Evolutionary conservation across 2,797 vertebrate species (phyloP), one percentile per base, ranked within the genome.

Genomic region (Sternotherus odoratus): DNA sequence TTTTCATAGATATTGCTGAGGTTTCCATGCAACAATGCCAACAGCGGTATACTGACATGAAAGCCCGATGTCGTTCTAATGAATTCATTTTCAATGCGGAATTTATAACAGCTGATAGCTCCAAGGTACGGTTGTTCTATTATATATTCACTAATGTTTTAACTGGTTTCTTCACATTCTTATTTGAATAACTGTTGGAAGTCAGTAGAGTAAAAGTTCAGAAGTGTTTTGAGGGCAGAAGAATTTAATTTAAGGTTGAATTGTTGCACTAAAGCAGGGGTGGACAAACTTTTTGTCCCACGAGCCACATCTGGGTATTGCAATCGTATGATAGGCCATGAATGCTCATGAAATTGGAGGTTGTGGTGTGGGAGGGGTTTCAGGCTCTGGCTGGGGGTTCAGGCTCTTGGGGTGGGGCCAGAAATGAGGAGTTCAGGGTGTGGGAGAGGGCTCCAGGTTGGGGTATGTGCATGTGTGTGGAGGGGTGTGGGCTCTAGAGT

Each of bases 21-120:
- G 98, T 99, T 94, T 99, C 99, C 3, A 98, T 99, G 94, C 98
- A 99, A 2, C 99, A 99, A 90, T 99, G 99, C 98, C 98, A 98
- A 91, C 98, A 98, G 95, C 98, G 99, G 2, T 99, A 99, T 1
- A 97, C 98, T 28, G 98, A 99, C 86, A 99, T 99, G 99, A 99
- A 96, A 96, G 98, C 91, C 86, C 98, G 98, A 82, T 97, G 98
- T 96, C 98, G 98, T 51, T 91, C 95, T 1, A 98, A 98, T 3
- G 99, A 99, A 24, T 97, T 82, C 81, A 97, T 99, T 93, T 99
- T 99, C 97, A 98, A 95, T 63, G 99, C 99, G n/a, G 98, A 99
- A 95, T 99, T 99, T 91, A 98, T 99, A 97, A 98, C 98, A 8
- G 98, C 99, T 5, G 99, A 99, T 97, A 99, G 99, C 87, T 98